Conservation (phyloP, 1,140 invertebrate genomes). For the Listronotus bonariensis region DNA sequence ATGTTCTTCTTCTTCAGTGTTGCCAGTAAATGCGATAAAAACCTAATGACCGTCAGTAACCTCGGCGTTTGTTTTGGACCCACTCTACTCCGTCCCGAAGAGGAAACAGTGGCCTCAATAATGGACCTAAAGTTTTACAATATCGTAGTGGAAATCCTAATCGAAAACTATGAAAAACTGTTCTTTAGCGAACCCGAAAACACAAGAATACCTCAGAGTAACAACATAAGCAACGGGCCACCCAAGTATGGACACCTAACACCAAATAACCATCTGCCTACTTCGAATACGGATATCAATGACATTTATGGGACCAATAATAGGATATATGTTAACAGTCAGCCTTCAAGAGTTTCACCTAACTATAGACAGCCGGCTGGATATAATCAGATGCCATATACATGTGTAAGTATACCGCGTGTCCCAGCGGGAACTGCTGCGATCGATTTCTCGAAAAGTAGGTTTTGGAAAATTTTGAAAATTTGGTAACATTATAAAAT, state of each 20-base stretch:
- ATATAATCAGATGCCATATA: conserved; percentile 39
- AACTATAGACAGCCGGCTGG: conserved; percentile 29
- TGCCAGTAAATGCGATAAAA: conserved; percentile 81
- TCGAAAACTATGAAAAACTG: conserved; percentile 88
- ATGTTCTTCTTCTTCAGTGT: conserved; percentile 65
- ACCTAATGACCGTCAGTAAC: conserved; percentile 97
- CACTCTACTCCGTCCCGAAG: conserved; percentile 90
- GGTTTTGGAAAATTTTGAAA: too few species aligned
- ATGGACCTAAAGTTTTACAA: conserved; percentile 99
- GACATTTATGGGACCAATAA: conserved; percentile 26
- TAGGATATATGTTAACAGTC: conserved; percentile 24
- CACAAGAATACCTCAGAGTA: conserved; percentile 12
- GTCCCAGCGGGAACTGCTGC: too few species aligned
- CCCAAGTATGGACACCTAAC: conserved; percentile 30
- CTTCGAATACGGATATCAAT: conserved; percentile 20
- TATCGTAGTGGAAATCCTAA: conserved; percentile 95
- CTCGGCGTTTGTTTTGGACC: conserved; percentile 98
- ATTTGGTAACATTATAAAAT: too few species aligned
- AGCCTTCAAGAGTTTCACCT: conserved; percentile 15
- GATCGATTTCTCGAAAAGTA: too few species aligned
- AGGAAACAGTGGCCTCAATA: conserved; percentile 96
- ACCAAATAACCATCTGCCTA: conserved; percentile 41
- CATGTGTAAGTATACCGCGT: conserved; percentile 47
- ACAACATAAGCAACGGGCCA: conserved; percentile 24
- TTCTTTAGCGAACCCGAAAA: conserved; percentile 60